Base-by-base conservation (phyloP, 2,797 vertebrate genomes). In the Agapornis canus region DNA sequence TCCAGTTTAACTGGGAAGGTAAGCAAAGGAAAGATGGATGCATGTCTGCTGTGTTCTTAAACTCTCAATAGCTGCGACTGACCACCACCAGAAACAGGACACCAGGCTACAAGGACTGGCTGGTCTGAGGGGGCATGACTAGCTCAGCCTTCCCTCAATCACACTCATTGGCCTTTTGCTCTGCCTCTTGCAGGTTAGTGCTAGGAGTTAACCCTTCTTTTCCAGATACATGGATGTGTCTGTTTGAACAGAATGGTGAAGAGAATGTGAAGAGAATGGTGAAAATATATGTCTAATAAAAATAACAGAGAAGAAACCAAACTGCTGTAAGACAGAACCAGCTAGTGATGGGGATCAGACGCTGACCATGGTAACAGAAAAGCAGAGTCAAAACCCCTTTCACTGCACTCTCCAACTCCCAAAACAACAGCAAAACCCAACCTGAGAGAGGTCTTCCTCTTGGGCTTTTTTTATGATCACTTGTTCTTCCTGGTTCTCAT, bases 401-500 rank as follows among this genome's bases (percentile, higher is more conserved):
- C 22, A 51, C 20, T 29, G 18, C 45, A 64, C 39, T 6, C 18
- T n/a, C 31, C 40, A 78, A n/a, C 4, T 12, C 7, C 5, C 39
- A 71, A 47, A 51, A 7, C 2, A 63, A 47, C n/a, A 69, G 49
- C 29, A 75, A 64, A 32, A 3, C 0, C 4, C 37, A 90, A 11
- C 7, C 29, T 60, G 59, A 83, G 45, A 56, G 5, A 48, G 48
- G 8, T 21, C n/a, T 37, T 31, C 14, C 8, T 9, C 20, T 40
- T 48, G 32, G 14, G 22, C 6, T 51, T 48, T 27, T 57, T 43
- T 15, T 17, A 37, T 8, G 1, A 73, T 73, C 22, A 14, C 31
- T 61, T 77, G 66, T 87, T 49, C 61, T 72, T 83, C 82, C 72
- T 54, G 18, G 27, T 75, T 91, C 79, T 75, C 72, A 94, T 31